Conservation (phyloP, 2,113 vertebrate genomes). For the Aptenodytes forsteri region DNA sequence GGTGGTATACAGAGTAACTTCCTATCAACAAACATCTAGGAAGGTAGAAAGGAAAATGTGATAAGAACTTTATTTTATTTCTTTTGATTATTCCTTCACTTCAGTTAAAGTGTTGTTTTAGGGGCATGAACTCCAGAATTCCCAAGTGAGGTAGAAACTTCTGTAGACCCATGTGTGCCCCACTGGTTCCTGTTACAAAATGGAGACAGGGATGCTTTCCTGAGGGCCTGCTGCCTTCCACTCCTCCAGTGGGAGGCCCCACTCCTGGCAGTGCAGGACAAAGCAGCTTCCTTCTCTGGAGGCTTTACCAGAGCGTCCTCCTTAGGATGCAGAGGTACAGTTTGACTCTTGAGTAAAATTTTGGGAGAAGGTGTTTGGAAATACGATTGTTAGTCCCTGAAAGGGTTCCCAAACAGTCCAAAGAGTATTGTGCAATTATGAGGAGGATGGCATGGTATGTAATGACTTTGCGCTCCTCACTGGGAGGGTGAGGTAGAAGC, state of each 20-base stretch:
- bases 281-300: neutral
- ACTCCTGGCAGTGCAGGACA: neutral
- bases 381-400: neutral
- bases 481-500: neutral
- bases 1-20: neutral
- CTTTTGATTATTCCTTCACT: neutral
- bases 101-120: neutral
- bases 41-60: neutral
- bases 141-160: neutral
- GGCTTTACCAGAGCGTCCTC: neutral
- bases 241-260: fast-evolving
- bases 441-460: neutral
- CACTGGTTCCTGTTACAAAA: neutral
- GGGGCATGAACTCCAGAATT: neutral
- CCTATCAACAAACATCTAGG: neutral
- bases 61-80: neutral
- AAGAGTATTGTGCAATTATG: neutral
- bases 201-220: neutral
- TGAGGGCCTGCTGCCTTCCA: neutral
- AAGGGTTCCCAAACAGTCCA: neutral
- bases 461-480: neutral
- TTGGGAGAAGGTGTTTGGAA: neutral
- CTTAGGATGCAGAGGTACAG: neutral
- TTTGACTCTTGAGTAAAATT: neutral
- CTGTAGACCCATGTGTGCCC: fast-evolving